Base-by-base conservation (phyloP, 2,888 invertebrate species). In the Eilema sororculum region DNA sequence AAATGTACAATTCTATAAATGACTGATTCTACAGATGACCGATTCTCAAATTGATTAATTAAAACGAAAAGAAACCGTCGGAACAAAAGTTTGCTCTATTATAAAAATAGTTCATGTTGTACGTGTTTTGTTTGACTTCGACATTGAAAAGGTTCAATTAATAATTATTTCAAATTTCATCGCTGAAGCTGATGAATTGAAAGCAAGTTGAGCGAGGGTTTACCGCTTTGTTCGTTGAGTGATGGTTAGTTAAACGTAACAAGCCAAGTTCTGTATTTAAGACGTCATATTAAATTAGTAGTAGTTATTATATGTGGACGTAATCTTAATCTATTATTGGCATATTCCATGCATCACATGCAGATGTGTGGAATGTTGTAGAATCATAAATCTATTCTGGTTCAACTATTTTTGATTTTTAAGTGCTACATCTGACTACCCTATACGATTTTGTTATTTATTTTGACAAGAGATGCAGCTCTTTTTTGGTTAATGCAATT, bases 321-420 rank as follows among this genome's bases (percentile, higher is more conserved):
- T 67, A 13, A 60, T 60, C 10, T 52, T 8, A 24, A 22, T 65
- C 33, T 60, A 60, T 65, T 59, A 30, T 24, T 60, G 52, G 56
- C 12, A 52, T 58, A 30, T 57, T 13, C 22, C 28, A 64, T 58
- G 41, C 63, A 64, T 68, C 46, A 30, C 24, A 46, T 30, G 46
- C 46, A 30, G 30, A 46, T 30, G 46, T 59, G 20, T 64, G 10
- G 37, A 58, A n/a, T 13, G 25, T 57, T 63, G 56, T 28, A 58
- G 58, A 25, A 41, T 68, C 24, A 63, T 46, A 22, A 41, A 64
- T 20, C 20, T 63, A 64, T 58, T 59, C 24, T 64, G 13, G 63
- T 64, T 57, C 16, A 22, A 9, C 6, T 12, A 67, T 33, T 24
- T 68, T 58, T 28, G 41, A 59, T 24, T 59, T 28, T 28, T 28